Percentiles rank a stretch among this genome's conserved stretches.
Evolutionary conservation across 2,113 vertebrate species (phyloP).

Genomic region (Lampris incognitus): DNA sequence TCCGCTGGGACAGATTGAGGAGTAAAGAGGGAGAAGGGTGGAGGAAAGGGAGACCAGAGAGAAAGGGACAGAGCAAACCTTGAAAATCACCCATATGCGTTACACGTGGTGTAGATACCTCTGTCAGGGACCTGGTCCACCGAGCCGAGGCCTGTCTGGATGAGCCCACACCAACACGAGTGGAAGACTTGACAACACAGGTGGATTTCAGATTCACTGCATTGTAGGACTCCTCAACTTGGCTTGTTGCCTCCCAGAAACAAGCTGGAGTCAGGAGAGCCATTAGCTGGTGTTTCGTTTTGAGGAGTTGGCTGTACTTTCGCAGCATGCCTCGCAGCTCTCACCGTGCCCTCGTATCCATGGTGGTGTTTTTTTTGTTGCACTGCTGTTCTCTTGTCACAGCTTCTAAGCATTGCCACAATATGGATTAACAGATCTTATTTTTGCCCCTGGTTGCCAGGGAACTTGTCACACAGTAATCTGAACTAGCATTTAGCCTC

Average conservation of each 20-base stretch:
- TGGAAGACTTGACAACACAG: not conserved
- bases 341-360: too few species aligned
- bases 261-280: too few species aligned
- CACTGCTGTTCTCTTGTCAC: too few species aligned
- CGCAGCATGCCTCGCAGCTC: too few species aligned
- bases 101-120: constrained; percentile 31
- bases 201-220: not conserved
- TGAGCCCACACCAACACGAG: not conserved
- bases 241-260: constrained; percentile 15
- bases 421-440: too few species aligned
- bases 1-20: constrained; percentile 36
- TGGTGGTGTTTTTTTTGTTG: too few species aligned
- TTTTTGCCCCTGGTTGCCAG: too few species aligned
- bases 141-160: constrained; percentile 1
- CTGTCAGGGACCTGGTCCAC: not conserved
- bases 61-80: not conserved
- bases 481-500: too few species aligned
- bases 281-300: too few species aligned
- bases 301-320: too few species aligned
- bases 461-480: too few species aligned
- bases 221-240: not conserved
- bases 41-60: constrained; percentile 10
- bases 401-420: too few species aligned
- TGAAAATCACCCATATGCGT: constrained; percentile 18
- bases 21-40: constrained; percentile 1